These are phyloP conservation scores for Oreamnos americanus DNA, from an alignment of 2,113 vertebrate genomes.

Conservation along the genomic window DNA sequence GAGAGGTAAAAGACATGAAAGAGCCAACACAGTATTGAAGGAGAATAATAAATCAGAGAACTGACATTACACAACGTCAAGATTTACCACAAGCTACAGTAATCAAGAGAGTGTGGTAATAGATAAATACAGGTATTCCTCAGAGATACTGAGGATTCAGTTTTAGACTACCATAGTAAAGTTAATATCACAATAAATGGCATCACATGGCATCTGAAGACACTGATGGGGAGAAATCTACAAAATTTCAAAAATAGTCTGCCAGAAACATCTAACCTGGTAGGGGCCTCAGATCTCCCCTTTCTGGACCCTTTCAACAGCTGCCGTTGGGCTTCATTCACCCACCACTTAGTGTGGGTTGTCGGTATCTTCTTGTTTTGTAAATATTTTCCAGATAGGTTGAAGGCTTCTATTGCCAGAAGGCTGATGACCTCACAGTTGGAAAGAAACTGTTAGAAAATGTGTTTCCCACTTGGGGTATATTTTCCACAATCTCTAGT, in stretches of 20 bases:
- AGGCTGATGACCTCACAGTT: neutral
- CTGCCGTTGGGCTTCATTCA: neutral
- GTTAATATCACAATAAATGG: neutral
- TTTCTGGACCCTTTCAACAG: neutral
- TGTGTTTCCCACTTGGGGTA: neutral
- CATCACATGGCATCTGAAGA: neutral
- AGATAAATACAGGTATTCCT: neutral
- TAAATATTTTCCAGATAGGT: neutral
- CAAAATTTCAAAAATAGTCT: neutral
- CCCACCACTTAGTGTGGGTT: neutral
- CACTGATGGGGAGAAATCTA: neutral
- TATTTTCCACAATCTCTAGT: neutral
- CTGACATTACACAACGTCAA: neutral
- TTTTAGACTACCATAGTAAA: neutral
- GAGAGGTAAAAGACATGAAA: neutral
- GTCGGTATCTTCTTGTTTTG: neutral
- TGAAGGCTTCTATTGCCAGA: neutral
- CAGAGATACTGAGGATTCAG: neutral
- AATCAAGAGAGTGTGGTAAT: neutral
- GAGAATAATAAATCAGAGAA: neutral
- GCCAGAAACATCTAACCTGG: neutral
- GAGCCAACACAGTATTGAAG: neutral
- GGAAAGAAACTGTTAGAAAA: neutral
- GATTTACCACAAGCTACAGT: neutral
- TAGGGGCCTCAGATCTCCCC: neutral